Evolutionary conservation across 2,113 vertebrate species (phyloP).

Genomic region (Carlito syrichta): DNA sequence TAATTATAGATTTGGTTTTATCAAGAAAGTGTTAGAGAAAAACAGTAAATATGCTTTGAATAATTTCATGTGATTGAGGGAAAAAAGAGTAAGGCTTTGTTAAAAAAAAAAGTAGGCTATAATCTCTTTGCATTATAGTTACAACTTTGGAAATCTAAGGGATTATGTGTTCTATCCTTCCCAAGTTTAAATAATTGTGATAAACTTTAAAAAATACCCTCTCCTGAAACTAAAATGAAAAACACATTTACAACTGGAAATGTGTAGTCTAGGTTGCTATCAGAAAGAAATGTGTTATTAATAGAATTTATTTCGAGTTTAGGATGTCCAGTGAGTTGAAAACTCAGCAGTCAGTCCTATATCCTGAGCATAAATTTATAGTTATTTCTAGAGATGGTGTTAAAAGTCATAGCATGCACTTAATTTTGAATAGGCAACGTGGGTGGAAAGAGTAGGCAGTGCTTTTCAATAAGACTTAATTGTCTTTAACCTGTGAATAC

Average conservation of each 20-base stretch:
- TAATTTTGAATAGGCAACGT: slow-evolving; percentile 66
- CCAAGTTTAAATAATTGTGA: not conserved
- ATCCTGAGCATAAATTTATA: slow-evolving; percentile 36
- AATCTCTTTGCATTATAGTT: slow-evolving; percentile 29
- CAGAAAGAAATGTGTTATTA: not conserved
- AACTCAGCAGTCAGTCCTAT: slow-evolving; percentile 36
- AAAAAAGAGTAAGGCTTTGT: not conserved
- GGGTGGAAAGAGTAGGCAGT: slow-evolving; percentile 68
- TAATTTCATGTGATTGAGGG: not conserved
- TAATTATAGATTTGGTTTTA: slow-evolving; percentile 32
- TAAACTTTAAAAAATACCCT: not conserved
- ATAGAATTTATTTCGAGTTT: slow-evolving; percentile 39
- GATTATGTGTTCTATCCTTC: not conserved
- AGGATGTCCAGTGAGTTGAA: slow-evolving; percentile 15
- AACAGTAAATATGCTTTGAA: not conserved
- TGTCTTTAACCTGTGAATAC: slow-evolving; percentile 66
- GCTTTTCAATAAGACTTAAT: slow-evolving; percentile 68
- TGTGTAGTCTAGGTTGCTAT: not conserved
- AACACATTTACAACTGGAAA: not conserved
- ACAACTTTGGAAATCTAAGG: slow-evolving; percentile 6
- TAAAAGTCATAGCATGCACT: slow-evolving; percentile 51
- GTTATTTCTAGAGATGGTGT: slow-evolving; percentile 50
- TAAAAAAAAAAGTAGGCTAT: not conserved
- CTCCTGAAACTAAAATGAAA: slow-evolving; percentile 18
- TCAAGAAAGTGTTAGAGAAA: not conserved